Conservation (phyloP, 1,140 invertebrate species). For the Sarcophaga bullata region DNA sequence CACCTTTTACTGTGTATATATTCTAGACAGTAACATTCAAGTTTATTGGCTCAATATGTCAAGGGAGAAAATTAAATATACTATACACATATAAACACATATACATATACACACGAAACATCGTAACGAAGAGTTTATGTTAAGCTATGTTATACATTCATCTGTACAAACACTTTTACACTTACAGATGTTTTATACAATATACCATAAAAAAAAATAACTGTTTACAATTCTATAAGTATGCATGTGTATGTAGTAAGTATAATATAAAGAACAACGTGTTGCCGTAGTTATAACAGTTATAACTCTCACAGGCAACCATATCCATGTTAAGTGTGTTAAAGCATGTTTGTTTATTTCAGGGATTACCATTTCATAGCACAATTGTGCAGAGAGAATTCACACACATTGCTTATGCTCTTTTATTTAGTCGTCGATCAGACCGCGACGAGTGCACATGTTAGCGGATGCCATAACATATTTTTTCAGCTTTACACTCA, state of each 20-base stretch:
- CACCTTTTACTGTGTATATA: neutral
- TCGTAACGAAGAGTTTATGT: neutral
- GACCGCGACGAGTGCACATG: too few relatives aligned
- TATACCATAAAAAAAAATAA: too few relatives aligned
- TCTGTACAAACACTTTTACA: neutral
- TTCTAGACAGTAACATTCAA: constrained; percentile 23
- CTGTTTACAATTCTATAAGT: neutral
- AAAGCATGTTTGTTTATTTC: too few relatives aligned
- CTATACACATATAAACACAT: neutral
- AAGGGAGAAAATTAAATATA: neutral
- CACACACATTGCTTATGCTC: too few relatives aligned
- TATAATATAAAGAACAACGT: neutral
- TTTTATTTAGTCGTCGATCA: too few relatives aligned
- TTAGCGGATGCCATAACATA: too few relatives aligned
- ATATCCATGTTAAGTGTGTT: too few relatives aligned
- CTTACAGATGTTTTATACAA: neutral
- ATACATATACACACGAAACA: neutral
- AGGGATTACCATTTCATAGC: too few relatives aligned
- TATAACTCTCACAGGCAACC: too few relatives aligned
- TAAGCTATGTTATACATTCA: neutral
- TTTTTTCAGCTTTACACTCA: too few relatives aligned
- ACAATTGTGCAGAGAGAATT: too few relatives aligned
- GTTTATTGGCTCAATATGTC: constrained; percentile 37
- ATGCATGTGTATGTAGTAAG: neutral
- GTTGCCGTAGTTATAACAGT: too few relatives aligned